Percentiles rank a stretch among this genome's conserved stretches.
These are phyloP conservation scores for Serrognathus titanus DNA, from an alignment of 2,888 invertebrate species.

Conservation along the genomic window DNA sequence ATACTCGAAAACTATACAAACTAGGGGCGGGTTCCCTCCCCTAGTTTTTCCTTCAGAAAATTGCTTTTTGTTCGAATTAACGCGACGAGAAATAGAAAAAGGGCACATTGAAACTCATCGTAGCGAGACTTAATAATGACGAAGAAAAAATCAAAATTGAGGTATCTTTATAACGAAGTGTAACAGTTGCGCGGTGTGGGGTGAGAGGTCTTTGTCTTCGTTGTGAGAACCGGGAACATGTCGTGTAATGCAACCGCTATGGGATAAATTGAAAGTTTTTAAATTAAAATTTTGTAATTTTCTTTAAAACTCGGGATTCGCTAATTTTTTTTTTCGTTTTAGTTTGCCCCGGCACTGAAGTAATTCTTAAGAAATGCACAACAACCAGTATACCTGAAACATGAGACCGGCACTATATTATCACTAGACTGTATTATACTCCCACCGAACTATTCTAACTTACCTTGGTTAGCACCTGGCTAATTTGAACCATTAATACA, in stretches of 20 bases:
- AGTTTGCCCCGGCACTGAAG: too few relatives aligned
- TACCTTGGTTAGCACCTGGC: constrained; percentile 41
- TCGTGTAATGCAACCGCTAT: constrained; percentile 20
- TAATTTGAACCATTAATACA: constrained; percentile 32
- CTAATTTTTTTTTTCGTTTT: too few relatives aligned
- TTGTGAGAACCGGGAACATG: not conserved
- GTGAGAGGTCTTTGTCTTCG: constrained; percentile 21
- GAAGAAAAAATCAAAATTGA: constrained; percentile 32
- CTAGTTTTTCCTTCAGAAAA: not conserved
- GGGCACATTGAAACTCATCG: constrained; percentile 27
- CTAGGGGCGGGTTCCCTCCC: constrained; percentile 6
- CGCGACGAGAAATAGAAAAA: constrained; percentile 6
- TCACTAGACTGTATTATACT: constrained; percentile 26
- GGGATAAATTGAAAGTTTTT: too few relatives aligned
- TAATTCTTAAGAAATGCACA: too few relatives aligned
- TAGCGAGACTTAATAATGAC: constrained; percentile 28
- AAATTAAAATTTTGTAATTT: too few relatives aligned
- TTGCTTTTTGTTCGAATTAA: constrained; percentile 17
- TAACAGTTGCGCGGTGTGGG: constrained; percentile 31
- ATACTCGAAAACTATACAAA: too few relatives aligned
- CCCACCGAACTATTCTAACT: constrained; percentile 27
- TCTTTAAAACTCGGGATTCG: too few relatives aligned
- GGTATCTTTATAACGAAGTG: constrained; percentile 35
- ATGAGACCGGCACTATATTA: too few relatives aligned
- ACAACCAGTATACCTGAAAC: too few relatives aligned